phyloP scores from a whole-genome alignment of 1,140 invertebrate species.

The Penaeus japonicus region DNA sequence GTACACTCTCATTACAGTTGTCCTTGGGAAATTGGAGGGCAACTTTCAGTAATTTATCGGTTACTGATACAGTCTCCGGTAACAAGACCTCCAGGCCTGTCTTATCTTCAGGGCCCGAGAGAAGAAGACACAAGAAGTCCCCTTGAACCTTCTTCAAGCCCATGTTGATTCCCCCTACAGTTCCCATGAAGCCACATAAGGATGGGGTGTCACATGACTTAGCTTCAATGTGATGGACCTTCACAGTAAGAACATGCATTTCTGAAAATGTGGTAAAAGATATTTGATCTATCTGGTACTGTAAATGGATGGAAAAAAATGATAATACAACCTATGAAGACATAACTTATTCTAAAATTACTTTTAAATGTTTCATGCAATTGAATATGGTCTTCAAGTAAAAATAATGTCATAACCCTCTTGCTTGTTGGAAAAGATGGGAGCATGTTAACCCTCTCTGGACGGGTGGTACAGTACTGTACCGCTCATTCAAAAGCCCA shows the following conservation, averaged over 20 bases:
- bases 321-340: no score
- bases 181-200: conserved; percentile 63
- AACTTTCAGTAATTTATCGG: conserved; percentile 61
- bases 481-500: no score
- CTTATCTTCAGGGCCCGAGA: conserved; percentile 69
- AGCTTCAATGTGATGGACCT: conserved; percentile 67
- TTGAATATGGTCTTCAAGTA: no score
- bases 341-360: no score
- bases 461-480: no score
- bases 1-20: conserved; percentile 65
- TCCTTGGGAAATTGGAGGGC: conserved; percentile 70
- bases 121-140: conserved; percentile 65
- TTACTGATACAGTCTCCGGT: conserved; percentile 30
- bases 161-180: conserved; percentile 64
- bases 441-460: no score
- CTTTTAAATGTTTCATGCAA: no score
- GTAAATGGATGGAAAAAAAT: not conserved
- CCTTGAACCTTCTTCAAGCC: conserved; percentile 27
- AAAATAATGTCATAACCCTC: no score
- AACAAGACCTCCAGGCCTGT: conserved; percentile 44
- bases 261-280: conserved; percentile 61
- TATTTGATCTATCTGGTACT: not conserved
- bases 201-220: conserved; percentile 65
- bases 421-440: no score
- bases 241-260: conserved; percentile 68